Evolutionary conservation across 2,113 vertebrate genomes (phyloP).

Genomic region (Corydoras maculifer): DNA sequence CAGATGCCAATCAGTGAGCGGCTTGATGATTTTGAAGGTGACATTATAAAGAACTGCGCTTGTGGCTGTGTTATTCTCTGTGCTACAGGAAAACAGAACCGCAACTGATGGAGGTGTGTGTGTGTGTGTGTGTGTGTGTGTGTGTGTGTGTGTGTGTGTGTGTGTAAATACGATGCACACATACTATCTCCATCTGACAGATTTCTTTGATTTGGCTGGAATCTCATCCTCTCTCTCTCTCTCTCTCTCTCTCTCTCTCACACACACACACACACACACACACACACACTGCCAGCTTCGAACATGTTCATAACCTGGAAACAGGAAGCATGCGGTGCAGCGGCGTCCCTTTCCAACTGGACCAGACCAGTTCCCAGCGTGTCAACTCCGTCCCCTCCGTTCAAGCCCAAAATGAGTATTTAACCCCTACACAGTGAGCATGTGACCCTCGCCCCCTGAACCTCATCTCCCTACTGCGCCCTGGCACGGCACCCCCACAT

Average conservation of each 20-base stretch:
- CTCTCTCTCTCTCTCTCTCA: no score
- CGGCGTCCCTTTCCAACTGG: slow-evolving; percentile 3
- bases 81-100: slow-evolving; percentile 1
- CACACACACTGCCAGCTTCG: slow-evolving; percentile 18
- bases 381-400: slow-evolving; percentile 29
- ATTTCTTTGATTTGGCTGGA: slow-evolving; percentile 15
- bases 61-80: slow-evolving; percentile 3
- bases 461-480: slow-evolving; percentile 3
- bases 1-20: slow-evolving; percentile 49
- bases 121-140: slow-evolving; percentile 15
- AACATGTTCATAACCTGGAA: slow-evolving; percentile 41
- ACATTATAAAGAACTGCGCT: slow-evolving; percentile 21
- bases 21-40: slow-evolving; percentile 50
- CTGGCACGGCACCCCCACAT: slow-evolving; percentile 23
- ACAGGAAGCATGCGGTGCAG: slow-evolving; percentile 25
- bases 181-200: slow-evolving; percentile 14
- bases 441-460: slow-evolving; percentile 31
- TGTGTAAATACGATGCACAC: background rate
- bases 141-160: slow-evolving; percentile 6
- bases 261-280: slow-evolving; percentile 10
- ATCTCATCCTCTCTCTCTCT: no score
- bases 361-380: slow-evolving; percentile 43
- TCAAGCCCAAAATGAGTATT: slow-evolving; percentile 45
- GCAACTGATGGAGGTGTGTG: background rate
- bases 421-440: slow-evolving; percentile 44